Base-by-base conservation (phyloP, 2,113 vertebrate species). In the Coreoperca whiteheadi region DNA sequence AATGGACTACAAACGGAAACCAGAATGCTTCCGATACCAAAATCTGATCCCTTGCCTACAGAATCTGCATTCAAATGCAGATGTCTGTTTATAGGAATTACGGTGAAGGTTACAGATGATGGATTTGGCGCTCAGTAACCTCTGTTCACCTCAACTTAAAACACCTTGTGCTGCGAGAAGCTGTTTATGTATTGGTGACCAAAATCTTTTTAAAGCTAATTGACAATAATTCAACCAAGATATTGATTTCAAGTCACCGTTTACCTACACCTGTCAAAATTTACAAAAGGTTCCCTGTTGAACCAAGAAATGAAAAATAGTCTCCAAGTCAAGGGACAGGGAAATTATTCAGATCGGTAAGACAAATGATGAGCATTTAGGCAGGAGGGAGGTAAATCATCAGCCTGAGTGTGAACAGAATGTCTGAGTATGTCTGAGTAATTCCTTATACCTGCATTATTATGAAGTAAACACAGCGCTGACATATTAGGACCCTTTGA, bases 321-420 rank as follows among this genome's bases (percentile, higher is more conserved):
- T 39, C 48, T 82, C 48, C 0, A 23, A 77, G 86, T 79, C 73
- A 53, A 28, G 54, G 28, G 16, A 74, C 68, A 81, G 50, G 32
- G 51, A 70, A 70, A 6, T 63, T 30, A 43, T 48, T 77, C 9
- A 63, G 66, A 87, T 46, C 82, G 77, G 21, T 34, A 59, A 84
- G 77, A 86, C 79, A 68, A 56, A 93, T 87, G 72, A 71, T 1
- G 9, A 37, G 54, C n/a, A n/a, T 46, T 63, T 48, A 64, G 18
- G 30, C 74, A 8, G 50, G 46, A 78, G 50, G 61, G 48, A 32
- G 48, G 86, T 90, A 81, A 91, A 91, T 89, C 82, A 87, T 93
- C 82, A 87, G 87, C 88, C 77, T n/a, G 75, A 79, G 34, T 2
- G 15, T 84, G 69, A 87, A 84, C 1, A 54, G 72, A 79, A 65